Evolutionary conservation across 2,888 invertebrate species (phyloP).

Genomic region (Panorpa germanica): DNA sequence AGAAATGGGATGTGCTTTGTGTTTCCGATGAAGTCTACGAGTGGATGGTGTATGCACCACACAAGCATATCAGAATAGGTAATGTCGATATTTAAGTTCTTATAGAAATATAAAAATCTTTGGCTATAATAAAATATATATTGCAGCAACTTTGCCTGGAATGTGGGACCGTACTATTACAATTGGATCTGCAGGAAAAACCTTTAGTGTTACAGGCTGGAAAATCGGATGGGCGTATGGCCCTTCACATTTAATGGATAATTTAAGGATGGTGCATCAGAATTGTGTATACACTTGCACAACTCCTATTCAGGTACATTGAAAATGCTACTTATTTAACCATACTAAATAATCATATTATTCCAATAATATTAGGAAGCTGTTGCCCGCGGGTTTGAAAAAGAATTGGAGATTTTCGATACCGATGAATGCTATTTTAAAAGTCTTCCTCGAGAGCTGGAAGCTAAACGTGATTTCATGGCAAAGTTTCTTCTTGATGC

Average conservation of each 20-base stretch:
- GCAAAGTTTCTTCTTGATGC: slow-evolving; percentile 51
- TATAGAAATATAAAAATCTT: slow-evolving; percentile 1
- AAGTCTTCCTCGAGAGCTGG: slow-evolving; percentile 52
- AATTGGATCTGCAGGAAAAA: slow-evolving; percentile 94
- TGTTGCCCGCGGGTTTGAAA: slow-evolving; percentile 73
- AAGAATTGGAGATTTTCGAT: slow-evolving; percentile 50
- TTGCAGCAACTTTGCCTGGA: slow-evolving; percentile 65
- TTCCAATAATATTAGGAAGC: slow-evolving; percentile 48
- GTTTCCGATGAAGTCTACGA: slow-evolving; percentile 97
- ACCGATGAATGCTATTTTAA: slow-evolving; percentile 68
- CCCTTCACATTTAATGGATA: slow-evolving; percentile 57
- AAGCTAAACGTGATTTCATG: slow-evolving; percentile 63
- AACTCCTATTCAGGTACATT: slow-evolving; percentile 60
- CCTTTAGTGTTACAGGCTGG: slow-evolving; percentile 96
- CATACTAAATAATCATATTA: slow-evolving; percentile 1
- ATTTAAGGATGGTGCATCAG: slow-evolving; percentile 80
- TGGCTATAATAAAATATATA: slow-evolving; percentile 5
- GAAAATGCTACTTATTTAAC: neutral
- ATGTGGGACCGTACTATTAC: slow-evolving; percentile 99
- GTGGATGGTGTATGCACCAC: slow-evolving; percentile 78
- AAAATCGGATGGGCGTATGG: slow-evolving; percentile 94
- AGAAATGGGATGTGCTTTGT: slow-evolving; percentile 81
- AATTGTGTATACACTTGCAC: slow-evolving; percentile 83
- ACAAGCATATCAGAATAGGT: slow-evolving; percentile 83
- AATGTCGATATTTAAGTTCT: slow-evolving; percentile 15